A percentile compares a stretch with the other conserved stretches of the same genome.
Evolutionary conservation across 2,797 vertebrate species (phyloP).

Genomic region (Remorina albescens): DNA sequence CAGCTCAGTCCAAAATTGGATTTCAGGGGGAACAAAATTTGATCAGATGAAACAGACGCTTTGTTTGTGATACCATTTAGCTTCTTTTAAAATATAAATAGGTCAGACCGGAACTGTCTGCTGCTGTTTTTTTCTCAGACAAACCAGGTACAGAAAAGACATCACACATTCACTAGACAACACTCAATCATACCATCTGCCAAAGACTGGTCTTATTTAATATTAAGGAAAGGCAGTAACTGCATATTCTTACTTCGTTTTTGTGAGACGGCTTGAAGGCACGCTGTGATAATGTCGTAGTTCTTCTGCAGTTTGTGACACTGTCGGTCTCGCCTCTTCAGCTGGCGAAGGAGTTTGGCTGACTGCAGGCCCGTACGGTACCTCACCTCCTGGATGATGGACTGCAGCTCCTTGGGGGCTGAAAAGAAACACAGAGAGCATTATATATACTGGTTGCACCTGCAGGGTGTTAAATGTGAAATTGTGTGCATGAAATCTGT

Average conservation of each 20-base stretch:
- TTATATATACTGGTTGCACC: background rate
- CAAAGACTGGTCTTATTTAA: background rate
- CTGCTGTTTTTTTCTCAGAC: background rate
- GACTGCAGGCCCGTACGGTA: constrained; percentile 91
- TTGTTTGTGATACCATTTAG: background rate
- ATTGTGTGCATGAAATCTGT: background rate
- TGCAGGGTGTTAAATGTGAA: background rate
- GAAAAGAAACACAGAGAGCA: constrained; percentile 5
- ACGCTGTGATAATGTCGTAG: constrained; percentile 95
- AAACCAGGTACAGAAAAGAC: background rate
- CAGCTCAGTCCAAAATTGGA: background rate
- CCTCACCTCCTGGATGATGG: constrained; percentile 90
- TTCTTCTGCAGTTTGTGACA: constrained; percentile 92
- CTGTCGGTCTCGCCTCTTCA: constrained; percentile 92
- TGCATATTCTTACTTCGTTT: constrained; percentile 91
- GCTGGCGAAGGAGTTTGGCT: constrained; percentile 91
- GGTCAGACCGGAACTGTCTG: background rate
- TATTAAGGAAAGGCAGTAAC: background rate
- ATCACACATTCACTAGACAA: background rate
- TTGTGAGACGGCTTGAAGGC: constrained; percentile 94
- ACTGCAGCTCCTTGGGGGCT: constrained; percentile 88
- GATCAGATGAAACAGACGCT: background rate
- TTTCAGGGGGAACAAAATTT: background rate
- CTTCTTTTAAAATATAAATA: background rate
- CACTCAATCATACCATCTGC: background rate